Base-by-base conservation (phyloP, 1,140 invertebrate genomes). In the Ceratina japonica region DNA sequence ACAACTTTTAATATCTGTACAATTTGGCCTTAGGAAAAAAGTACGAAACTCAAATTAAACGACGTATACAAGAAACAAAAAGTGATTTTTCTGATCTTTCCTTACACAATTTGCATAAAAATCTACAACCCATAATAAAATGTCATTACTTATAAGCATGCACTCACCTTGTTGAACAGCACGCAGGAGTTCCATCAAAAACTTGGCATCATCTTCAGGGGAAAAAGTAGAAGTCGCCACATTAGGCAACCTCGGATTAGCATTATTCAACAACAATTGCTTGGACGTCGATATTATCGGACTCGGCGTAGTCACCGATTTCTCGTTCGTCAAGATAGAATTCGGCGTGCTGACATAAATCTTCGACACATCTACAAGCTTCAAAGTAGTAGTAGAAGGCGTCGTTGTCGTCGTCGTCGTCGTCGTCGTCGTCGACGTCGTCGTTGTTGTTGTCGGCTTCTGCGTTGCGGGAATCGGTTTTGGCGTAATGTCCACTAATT, bases 181-280 rank as follows among this genome's bases (percentile, higher is more conserved):
- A 16, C 86, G 85, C 16, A 92, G 62, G 0, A 92, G 79, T 1
- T 89, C 84, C 0, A 83, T 70, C 54, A 92, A 78, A 74, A 92
- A 92, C 73, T 90, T 91, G 0, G 89, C 88, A 62, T 92, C 91
- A 0, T 92, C 91, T 22, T 91, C 90, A 0, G 91, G 87, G 13
- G 91, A 91, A 61, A 81, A 90, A 0, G 87, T 92, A 0, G 88
- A 84, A 8, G 69, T 87, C 3, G 63, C 69, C 1, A 69, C 52
- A 0, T 84, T 59, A 4, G 58, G 58, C 12, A 82, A 20, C 61
- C 74, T 80, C 8, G 86, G 81, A 64, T 81, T 85, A 1, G 81
- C 76, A 65, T 86, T 85, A 27, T 86, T 87, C 18, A 85, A 54
- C 24, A 85, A 58, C 16, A 69, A n/a, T 22, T 22, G 18, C 8